Base-by-base conservation (phyloP, 2,113 vertebrate genomes). In the Psittacus erithacus region DNA sequence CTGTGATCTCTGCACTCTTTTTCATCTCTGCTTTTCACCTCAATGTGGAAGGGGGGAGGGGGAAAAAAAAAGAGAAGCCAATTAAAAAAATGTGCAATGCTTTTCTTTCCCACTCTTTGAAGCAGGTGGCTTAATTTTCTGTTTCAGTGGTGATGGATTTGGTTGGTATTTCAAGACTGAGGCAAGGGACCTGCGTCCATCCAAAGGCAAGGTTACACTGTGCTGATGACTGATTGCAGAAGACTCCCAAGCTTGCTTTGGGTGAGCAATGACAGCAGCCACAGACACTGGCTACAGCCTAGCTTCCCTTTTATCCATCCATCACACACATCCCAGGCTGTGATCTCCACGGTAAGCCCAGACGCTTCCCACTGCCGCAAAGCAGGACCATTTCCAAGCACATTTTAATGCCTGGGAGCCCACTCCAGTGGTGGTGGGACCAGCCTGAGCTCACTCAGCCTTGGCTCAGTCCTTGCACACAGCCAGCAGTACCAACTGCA, bases 301-400 rank as follows among this genome's bases (percentile, higher is more conserved):
- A 33, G 41, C 65, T 39, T 49, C 83, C n/a, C 24, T 25, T 14
- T 9, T 11, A 31, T 4, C 60, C 25, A 18, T 4, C 64, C 24
- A 29, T 18, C 74, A 7, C 22, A 10, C 19, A 2, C 5, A 22
- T 2, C 4, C 3, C 1, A 0, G 20, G 39, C 69, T 69, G n/a
- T 1, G 1, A 35, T 2, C 20, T 62, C 63, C 38, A 16, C 2
- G 23, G 15, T 5, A 10, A 33, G 31, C 16, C 43, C 43, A 44
- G 52, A 3, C 25, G 14, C n/a, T 16, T 28, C 59, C 68, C 13
- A 2, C 6, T 55, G 52, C 88, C 73, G 59, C 69, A 35, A 18
- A 68, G 52, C 62, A 19, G 76, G 22, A 33, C 22, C 19, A 4
- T 39, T 75, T 33, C 88, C 80, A 29, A 68, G 80, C 6, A 8